Base-by-base conservation (phyloP, 2,888 invertebrate genomes). In the Aelia acuminata region DNA sequence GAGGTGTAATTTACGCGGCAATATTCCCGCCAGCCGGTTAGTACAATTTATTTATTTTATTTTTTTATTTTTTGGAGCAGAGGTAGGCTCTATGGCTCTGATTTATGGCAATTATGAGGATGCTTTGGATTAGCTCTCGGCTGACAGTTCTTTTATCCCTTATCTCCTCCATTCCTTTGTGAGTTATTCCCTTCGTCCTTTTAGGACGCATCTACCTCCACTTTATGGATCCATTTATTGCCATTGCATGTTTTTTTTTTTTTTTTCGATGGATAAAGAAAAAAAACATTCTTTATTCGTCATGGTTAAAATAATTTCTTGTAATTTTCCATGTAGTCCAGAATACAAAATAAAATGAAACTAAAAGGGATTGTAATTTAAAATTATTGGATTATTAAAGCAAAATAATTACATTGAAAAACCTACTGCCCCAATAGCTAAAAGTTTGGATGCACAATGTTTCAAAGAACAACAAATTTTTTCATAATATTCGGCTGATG, bases 61-160 rank as follows among this genome's bases (percentile, higher is more conserved):
- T 31, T n/a, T 80, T 80, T 80, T 80, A 43, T 80, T 43, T 80
- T 47, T 47, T 3, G 3, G 43, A 35, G 13, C 3, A 18, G 35
- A n/a, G 20, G 75, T n/a, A 80, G 80, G 80, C 43, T 80, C 43
- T 80, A 80, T 80, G 80, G 43, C 13, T 15, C 43, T 43, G 80
- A 80, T 80, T 80, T 80, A 80, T 43, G 80, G 80, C 80, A 80
- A 80, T 80, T 80, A 80, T 80, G 80, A 47, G 43, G 35, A 47
- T 80, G 80, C 80, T 80, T 39, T n/a, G 80, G 80, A 80, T 80
- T 80, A 80, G 80, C 80, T 80, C 10, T 22, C 13, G 43, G n/a
- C 20, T 80, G 80, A 80, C 80, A 80, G 80, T 80, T 47, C 80
- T 80, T 80, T 80, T 80, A 80, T 80, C 80, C 80, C 13, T 47